Percentiles rank a stretch among this genome's conserved stretches.
These are phyloP conservation scores for Drosophila nasuta DNA, from an alignment of 1,140 invertebrate species.

Conservation along the genomic window DNA sequence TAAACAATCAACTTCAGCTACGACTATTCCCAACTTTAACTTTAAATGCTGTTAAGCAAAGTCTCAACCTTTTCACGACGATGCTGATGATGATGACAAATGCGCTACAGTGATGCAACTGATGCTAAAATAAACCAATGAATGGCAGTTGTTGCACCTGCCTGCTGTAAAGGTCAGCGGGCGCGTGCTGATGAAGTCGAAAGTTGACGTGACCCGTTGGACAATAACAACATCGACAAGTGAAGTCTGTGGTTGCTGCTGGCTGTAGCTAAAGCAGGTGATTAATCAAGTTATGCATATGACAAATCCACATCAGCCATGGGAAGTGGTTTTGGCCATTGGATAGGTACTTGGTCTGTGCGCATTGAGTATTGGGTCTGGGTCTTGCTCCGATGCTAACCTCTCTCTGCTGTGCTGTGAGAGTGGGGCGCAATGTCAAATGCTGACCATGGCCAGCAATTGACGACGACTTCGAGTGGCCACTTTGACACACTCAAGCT, in stretches of 20 bases:
- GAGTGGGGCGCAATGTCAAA: conserved; percentile 49
- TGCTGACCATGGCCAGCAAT: conserved; percentile 46
- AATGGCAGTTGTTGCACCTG: conserved; percentile 57
- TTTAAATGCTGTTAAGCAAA: conserved; percentile 1
- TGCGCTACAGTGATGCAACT: conserved; percentile 58
- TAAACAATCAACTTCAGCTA: conserved; percentile 9
- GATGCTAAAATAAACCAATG: conserved; percentile 72
- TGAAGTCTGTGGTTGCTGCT: conserved; percentile 22
- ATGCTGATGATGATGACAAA: conserved; percentile 41
- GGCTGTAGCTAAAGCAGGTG: conserved; percentile 32
- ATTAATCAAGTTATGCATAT: conserved; percentile 69
- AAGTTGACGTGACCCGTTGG: conserved; percentile 63
- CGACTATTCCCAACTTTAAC: background rate
- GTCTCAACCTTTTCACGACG: conserved; percentile 16
- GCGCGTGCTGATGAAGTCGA: conserved; percentile 59
- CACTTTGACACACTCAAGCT: conserved; percentile 60
- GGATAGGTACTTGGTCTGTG: background rate
- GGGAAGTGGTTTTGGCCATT: conserved; percentile 15
- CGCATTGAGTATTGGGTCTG: conserved; percentile 4
- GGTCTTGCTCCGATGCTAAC: conserved; percentile 2
- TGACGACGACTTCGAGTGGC: conserved; percentile 39
- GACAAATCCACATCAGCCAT: conserved; percentile 61
- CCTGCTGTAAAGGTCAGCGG: conserved; percentile 56
- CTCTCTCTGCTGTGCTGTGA: conserved; percentile 10
- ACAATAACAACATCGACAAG: conserved; percentile 13